Evolutionary conservation across 2,113 vertebrate species (phyloP), one percentile per base, ranked within the genome.

Genomic region (Pseudopodoces humilis): DNA sequence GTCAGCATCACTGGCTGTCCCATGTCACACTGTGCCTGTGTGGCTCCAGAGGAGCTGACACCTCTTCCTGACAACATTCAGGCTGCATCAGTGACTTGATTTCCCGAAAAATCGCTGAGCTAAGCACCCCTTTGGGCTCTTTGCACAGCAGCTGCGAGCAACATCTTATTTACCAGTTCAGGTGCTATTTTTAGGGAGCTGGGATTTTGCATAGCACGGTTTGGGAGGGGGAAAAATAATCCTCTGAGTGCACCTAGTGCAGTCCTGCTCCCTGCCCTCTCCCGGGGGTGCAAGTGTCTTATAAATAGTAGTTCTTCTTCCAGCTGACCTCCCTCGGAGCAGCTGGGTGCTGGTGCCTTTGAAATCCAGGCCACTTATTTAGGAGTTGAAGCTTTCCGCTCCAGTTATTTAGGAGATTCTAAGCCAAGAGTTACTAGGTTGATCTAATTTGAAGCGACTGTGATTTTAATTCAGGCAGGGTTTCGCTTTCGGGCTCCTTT

Each of bases 401-500:
- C 93, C 94, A 95, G 86, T 96, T 97, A 74, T 81, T 93, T 4
- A 7, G 56, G 85, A 67, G 83, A 70, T 90, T 80, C 71, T 27
- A 78, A 94, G 94, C 88, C 95, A 90, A 88, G 94, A 96, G 59
- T 96, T 49, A 93, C 77, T 70, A 93, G 94, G 93, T 90, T 94
- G 90, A 92, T 88, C 64, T 96, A 96, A 96, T 95, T 84, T 77
- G 90, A 96, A 90, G 94, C 15, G 94, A 96, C 86, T 88, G 92
- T 56, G 88, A 86, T 93, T 92, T 95, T 68, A 52, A 78, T 86
- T 86, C 79, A 55, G 80, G 76, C 80, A 8, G 83, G 80, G 95
- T 84, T 96, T 96, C 21, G 5, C 88, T 95, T 90, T 88, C 28
- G 10, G 87, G 81, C 77, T 92, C 62, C 44, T 79, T 92, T 88